These are phyloP conservation scores for Drosophila colorata DNA, from an alignment of 2,888 invertebrate species.

Conservation along the genomic window DNA sequence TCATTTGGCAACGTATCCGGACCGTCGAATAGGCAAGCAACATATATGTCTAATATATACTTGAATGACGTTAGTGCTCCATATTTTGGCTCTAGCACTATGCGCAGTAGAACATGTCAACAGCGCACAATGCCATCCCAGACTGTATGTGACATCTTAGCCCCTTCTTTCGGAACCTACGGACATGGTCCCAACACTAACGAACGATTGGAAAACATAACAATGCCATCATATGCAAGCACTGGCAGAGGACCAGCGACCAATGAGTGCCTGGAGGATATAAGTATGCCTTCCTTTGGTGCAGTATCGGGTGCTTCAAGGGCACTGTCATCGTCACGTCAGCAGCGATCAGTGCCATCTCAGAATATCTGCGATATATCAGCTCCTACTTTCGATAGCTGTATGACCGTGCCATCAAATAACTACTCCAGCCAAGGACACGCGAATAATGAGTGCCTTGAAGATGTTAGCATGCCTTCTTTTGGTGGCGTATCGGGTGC, in stretches of 20 bases:
- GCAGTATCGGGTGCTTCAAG: constrained; percentile 6
- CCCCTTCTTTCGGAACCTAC: constrained; percentile 10
- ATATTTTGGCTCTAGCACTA: constrained; percentile 12
- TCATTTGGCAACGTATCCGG: constrained; percentile 7
- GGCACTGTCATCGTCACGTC: background rate
- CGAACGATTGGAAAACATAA: constrained; percentile 19
- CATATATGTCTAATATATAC: background rate
- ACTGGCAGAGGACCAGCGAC: background rate
- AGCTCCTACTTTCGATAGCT: constrained; percentile 3
- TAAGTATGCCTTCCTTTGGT: constrained; percentile 19
- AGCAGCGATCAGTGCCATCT: constrained; percentile 1
- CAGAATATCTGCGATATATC: constrained; percentile 6
- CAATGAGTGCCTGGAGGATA: constrained; percentile 21
- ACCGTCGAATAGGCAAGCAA: background rate
- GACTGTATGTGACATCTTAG: constrained; percentile 17
- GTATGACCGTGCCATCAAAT: constrained; percentile 13
- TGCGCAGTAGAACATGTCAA: background rate
- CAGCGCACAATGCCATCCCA: constrained; percentile 5
- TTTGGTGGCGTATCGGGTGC: constrained; percentile 21
- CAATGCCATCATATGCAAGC: constrained; percentile 34
- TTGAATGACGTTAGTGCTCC: constrained; percentile 27
- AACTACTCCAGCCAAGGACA: background rate
- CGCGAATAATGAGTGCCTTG: constrained; percentile 11
- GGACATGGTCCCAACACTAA: background rate
- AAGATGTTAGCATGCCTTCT: constrained; percentile 39